These are phyloP conservation scores for Mormyrops attenuatus DNA, from an alignment of 2,797 vertebrate species.

Conservation along the genomic window DNA sequence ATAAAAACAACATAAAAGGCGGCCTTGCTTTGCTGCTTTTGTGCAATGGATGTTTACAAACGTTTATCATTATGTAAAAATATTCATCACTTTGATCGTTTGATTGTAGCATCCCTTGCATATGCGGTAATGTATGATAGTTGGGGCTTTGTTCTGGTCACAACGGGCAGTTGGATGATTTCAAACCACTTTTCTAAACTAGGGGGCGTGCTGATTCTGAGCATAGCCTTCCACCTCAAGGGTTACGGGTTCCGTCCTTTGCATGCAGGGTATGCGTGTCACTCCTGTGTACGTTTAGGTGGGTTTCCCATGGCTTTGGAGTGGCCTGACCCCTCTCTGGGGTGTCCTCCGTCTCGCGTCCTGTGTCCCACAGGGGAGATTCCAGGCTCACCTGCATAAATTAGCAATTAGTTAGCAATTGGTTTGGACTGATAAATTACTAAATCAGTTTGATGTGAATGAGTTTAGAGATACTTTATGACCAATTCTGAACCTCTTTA, in stretches of 20 bases:
- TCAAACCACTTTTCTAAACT: background rate
- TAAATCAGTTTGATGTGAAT: background rate
- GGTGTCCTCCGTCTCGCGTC: background rate
- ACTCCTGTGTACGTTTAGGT: background rate
- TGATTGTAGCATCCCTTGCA: background rate
- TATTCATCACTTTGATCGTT: slow-evolving; percentile 10
- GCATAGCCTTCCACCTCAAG: background rate
- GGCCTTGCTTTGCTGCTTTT: background rate
- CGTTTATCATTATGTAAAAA: slow-evolving; percentile 16
- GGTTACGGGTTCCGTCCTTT: background rate
- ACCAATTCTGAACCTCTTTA: background rate
- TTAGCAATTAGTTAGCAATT: background rate
- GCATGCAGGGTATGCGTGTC: background rate
- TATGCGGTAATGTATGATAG: background rate
- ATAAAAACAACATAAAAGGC: background rate
- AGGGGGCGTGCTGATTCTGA: background rate
- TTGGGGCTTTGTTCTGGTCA: background rate
- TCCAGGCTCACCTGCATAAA: background rate
- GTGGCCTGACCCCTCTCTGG: background rate
- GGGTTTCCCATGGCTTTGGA: background rate
- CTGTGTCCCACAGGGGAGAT: background rate
- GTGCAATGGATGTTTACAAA: slow-evolving; percentile 9
- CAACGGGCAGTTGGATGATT: background rate
- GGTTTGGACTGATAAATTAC: background rate
- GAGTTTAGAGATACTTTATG: background rate